Percentiles rank a stretch among this genome's conserved stretches.
Evolutionary conservation across 2,888 invertebrate genomes (phyloP).

Genomic region (Serrognathus titanus): DNA sequence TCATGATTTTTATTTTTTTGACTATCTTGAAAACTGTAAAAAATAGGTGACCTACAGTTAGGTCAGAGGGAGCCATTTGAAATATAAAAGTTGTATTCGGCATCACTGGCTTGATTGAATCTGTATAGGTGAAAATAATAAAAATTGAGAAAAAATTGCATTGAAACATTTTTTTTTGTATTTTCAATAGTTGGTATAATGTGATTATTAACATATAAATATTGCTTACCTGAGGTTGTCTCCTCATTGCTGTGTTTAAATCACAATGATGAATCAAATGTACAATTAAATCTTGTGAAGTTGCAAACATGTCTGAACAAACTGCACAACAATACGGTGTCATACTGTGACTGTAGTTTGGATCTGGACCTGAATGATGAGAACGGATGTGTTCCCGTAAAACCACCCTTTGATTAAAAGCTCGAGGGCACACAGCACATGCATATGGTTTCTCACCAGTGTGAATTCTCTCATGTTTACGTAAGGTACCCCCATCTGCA

Average conservation of each 20-base stretch:
- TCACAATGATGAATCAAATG: conserved; percentile 85
- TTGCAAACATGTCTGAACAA: conserved; percentile 66
- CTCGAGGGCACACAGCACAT: conserved; percentile 81
- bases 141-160: no score
- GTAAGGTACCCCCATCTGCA: conserved; percentile 80
- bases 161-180: no score
- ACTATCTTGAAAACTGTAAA: no score
- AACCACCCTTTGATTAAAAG: conserved; percentile 84
- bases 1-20: no score
- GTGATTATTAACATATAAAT: no score
- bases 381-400: conserved; percentile 80
- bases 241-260: conserved; percentile 75
- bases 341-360: conserved; percentile 59
- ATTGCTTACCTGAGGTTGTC: conserved; percentile 63
- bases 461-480: conserved; percentile 83
- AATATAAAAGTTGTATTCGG: no score
- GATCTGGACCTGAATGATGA: conserved; percentile 80
- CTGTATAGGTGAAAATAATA: no score
- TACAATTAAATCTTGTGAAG: conserved; percentile 73
- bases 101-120: no score
- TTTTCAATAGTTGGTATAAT: no score
- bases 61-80: no score
- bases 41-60: no score
- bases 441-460: conserved; percentile 85
- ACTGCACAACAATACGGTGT: conserved; percentile 73